phyloP scores from a whole-genome alignment of 2,113 vertebrate species.

The Hemichromis elongatus region DNA sequence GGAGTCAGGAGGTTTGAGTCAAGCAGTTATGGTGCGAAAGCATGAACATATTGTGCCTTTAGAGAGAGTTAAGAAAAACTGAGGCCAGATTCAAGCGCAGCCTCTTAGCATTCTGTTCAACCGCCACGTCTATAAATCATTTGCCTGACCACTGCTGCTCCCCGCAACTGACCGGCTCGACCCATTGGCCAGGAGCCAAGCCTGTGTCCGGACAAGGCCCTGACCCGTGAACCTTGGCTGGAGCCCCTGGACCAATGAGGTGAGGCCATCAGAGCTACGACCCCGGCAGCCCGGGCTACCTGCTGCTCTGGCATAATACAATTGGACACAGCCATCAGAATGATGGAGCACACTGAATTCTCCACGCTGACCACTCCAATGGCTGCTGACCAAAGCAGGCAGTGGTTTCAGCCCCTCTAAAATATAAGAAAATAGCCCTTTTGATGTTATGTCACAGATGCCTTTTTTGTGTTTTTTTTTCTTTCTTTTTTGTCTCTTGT shows the following conservation, averaged over 20 bases:
- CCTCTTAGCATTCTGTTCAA: slow-evolving; percentile 57
- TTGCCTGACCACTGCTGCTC: slow-evolving; percentile 69
- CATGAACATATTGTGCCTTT: slow-evolving; percentile 52
- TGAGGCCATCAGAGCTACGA: slow-evolving; percentile 66
- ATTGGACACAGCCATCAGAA: slow-evolving; percentile 87
- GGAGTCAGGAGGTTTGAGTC: neutral
- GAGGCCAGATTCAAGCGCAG: slow-evolving; percentile 38
- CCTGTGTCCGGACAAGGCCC: slow-evolving; percentile 76
- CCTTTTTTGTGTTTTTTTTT: slow-evolving; percentile 28
- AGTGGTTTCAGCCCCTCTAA: slow-evolving; percentile 24
- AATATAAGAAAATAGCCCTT: slow-evolving; percentile 42
- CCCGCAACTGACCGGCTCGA: slow-evolving; percentile 70
- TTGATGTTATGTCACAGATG: slow-evolving; percentile 61
- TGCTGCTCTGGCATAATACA: slow-evolving; percentile 90
- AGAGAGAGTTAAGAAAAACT: slow-evolving; percentile 28
- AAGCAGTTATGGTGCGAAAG: slow-evolving; percentile 16
- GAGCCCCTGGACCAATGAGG: slow-evolving; percentile 76
- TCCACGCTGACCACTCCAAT: slow-evolving; percentile 75
- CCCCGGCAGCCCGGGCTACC: slow-evolving; percentile 84
- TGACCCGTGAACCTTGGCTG: slow-evolving; percentile 86
- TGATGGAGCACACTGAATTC: slow-evolving; percentile 82
- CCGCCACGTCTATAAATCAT: slow-evolving; percentile 74
- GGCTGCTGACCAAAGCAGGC: slow-evolving; percentile 33
- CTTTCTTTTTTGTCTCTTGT: neutral
- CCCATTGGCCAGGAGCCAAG: slow-evolving; percentile 77